Evolutionary conservation across 2,113 vertebrate genomes (phyloP), one percentile per base, ranked within the genome.

Genomic region (Crotophaga sulcirostris): DNA sequence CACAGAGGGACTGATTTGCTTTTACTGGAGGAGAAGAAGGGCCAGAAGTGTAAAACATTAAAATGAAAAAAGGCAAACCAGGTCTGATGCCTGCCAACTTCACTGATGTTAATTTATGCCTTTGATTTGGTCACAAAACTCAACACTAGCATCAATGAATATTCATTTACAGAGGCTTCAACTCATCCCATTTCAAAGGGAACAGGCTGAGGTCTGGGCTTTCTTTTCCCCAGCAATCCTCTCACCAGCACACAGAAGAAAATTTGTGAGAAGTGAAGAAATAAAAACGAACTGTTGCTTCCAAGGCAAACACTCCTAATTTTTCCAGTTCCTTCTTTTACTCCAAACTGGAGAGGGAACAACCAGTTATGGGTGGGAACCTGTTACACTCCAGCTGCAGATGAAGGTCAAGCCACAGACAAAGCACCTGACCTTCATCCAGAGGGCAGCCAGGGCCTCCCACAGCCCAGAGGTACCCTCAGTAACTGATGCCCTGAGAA

Each of bases 121-220:
- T 96, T 95, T 96, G 59, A 91, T 92, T 95, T 90, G 82, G 82
- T 92, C 87, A 94, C 52, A 95, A 88, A 93, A 92, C 64, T 83
- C 85, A 77, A 77, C n/a, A 59, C 55, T 44, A 85, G 63, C 7
- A 2, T 70, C 77, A 90, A 96, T 93, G 82, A 95, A 91, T 93
- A 95, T 90, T 94, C 63, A 93, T 86, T 76, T 83, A 33, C 10
- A 88, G 70, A 90, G 26, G 59, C 82, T 91, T 77, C 78, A 69
- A 69, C 42, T 90, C 63, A 67, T 29, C 38, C 51, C 18, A 45
- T 90, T 93, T 88, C 75, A 84, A 93, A 95, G 72, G 66, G 28
- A 90, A 55, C 62, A 83, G 63, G 70, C 82, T 85, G 70, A 85
- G 67, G 64, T 87, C 49, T 76, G 64, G 63, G 45, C 64, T 78